phyloP scores from a whole-genome alignment of 1,140 invertebrate genomes.

The Dufourea novaeangliae region DNA sequence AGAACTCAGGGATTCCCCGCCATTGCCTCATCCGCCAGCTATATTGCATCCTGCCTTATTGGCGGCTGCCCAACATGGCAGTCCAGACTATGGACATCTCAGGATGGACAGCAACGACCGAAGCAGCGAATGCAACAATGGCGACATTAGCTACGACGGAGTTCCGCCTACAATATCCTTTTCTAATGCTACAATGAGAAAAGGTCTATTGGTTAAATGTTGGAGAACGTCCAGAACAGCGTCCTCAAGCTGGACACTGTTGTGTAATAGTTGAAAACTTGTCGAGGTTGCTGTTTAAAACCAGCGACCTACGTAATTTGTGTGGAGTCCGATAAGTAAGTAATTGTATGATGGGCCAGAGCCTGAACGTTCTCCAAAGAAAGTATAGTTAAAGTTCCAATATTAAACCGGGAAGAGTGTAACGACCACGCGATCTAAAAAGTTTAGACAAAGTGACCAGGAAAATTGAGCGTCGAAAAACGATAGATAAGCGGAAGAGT shows the following conservation, averaged over 20 bases:
- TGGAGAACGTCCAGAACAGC: conserved; percentile 43
- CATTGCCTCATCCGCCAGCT: conserved; percentile 89
- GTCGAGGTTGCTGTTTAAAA: conserved; percentile 1
- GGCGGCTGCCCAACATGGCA: conserved; percentile 89
- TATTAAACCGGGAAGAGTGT: conserved; percentile 32
- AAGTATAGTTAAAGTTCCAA: conserved; percentile 28
- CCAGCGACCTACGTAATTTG: not conserved
- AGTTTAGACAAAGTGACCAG: conserved; percentile 18
- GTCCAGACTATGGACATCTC: conserved; percentile 88
- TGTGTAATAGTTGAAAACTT: not conserved
- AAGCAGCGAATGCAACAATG: conserved; percentile 93
- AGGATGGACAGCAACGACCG: conserved; percentile 91
- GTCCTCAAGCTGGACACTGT: not conserved
- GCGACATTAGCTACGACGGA: conserved; percentile 92
- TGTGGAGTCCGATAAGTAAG: not conserved
- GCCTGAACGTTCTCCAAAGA: conserved; percentile 49
- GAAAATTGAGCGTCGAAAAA: conserved; percentile 33
- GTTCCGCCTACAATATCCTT: conserved; percentile 97
- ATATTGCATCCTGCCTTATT: conserved; percentile 90
- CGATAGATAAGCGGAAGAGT: conserved; percentile 29
- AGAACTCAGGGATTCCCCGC: conserved; percentile 89
- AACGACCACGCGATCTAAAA: not conserved
- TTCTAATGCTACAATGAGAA: conserved; percentile 78
- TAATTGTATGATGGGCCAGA: conserved; percentile 27
- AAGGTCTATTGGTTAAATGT: not conserved